Evolutionary conservation across 2,113 vertebrate species (phyloP), one percentile per base, ranked within the genome.

Genomic region (Poeciliopsis turrubarensis): DNA sequence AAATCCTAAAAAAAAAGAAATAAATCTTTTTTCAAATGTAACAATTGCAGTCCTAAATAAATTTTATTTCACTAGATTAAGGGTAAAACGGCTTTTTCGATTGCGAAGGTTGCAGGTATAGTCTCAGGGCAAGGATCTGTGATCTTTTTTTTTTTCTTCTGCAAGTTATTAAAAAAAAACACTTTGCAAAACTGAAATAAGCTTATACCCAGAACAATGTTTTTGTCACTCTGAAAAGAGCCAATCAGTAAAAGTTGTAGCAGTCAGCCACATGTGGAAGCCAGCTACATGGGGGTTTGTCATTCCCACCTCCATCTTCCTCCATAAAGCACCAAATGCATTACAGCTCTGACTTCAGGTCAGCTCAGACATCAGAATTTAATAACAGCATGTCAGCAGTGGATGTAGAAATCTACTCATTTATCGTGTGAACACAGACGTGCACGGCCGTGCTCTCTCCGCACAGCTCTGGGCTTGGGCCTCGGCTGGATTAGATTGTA

Each of bases 401-500:
- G 77, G 83, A 91, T 73, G 65, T 73, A 81, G 80, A 89, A 77
- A 84, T 75, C 74, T 44, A 70, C 81, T 82, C 75, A 86, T 90
- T 89, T 86, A 85, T 89, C 78, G 75, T n/a, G 44, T 32, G 22
- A 86, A 81, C 37, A 86, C 82, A 82, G 79, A 89, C 84, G 85
- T 68, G 76, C 85, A 77, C 72, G 84, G 82, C 80, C 65, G 67
- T 61, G 60, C 76, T 78, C 65, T 60, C 81, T 15, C 75, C 65
- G 79, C 83, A 80, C 89, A 79, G 79, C 86, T 89, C 66, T 89
- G 70, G 84, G 89, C 90, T 72, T 71, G 65, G 34, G 69, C 22
- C 78, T 77, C 26, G 72, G 65, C 72, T 87, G 79, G 77, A 91
- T 92, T 86, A 91, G 87, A 92, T 94, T 85, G 84, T 88, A 92